Evolutionary conservation across 1,140 invertebrate genomes (phyloP).

Genomic region (Drosophila elegans): DNA sequence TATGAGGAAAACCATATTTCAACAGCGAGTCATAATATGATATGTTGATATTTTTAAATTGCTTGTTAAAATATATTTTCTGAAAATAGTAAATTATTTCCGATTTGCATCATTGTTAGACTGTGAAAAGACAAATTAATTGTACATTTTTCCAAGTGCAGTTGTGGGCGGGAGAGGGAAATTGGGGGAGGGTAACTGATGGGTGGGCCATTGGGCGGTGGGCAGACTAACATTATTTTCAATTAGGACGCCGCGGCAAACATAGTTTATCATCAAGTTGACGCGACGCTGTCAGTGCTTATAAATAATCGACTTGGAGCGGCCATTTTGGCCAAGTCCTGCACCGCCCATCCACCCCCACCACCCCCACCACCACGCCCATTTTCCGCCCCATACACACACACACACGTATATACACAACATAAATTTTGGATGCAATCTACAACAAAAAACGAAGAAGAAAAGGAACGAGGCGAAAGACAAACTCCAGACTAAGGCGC

Average conservation of each 20-base stretch:
- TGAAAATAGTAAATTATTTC: too few relatives aligned
- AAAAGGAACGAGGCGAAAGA: constrained; percentile 38
- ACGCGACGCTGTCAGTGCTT: constrained; percentile 81
- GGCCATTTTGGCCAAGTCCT: constrained; percentile 68
- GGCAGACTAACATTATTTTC: constrained; percentile 73
- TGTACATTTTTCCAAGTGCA: not conserved
- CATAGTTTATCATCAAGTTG: constrained; percentile 84
- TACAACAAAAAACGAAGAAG: constrained; percentile 33
- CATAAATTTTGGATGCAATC: constrained; percentile 84
- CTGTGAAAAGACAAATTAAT: too few relatives aligned
- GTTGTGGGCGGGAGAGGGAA: not conserved
- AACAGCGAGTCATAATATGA: too few relatives aligned
- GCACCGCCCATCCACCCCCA: constrained; percentile 1
- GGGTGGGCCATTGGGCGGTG: constrained; percentile 4
- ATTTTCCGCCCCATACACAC: not conserved
- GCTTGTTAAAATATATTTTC: too few relatives aligned
- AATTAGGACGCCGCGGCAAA: constrained; percentile 79
- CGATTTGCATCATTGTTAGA: too few relatives aligned
- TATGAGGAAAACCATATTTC: too few relatives aligned
- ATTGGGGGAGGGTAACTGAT: not conserved
- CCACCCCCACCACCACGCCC: not conserved
- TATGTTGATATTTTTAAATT: too few relatives aligned
- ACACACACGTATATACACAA: constrained; percentile 57
- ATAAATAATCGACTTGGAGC: constrained; percentile 79
- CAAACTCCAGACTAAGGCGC: constrained; percentile 53